Evolutionary conservation across 2,888 invertebrate species (phyloP), one percentile per base, ranked within the genome.

Genomic region (Palloptera scutellata): DNA sequence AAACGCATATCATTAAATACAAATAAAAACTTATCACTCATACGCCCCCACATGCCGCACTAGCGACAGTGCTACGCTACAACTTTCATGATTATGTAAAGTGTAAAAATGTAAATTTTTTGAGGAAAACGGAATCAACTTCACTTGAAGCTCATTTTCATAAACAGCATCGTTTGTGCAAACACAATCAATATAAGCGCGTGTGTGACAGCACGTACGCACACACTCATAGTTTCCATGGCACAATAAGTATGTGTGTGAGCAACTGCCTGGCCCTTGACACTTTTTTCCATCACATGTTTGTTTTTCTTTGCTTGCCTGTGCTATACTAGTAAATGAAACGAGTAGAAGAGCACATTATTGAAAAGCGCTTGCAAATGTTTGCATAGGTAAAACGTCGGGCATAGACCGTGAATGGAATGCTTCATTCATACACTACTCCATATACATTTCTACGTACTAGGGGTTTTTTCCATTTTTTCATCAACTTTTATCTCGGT

Each of bases 281-380:
- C 66, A 69, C 72, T 66, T 74, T 73, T 67, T 79, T 72, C 75
- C 79, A 75, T 78, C 77, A 70, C 72, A 42, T 59, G 79, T 77
- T 74, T 61, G 67, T 70, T 64, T 61, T 55, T 67, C 54, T 57
- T 67, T 62, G 54, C 43, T n/a, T 61, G 60, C 53, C 61, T 53
- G 59, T 55, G 58, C 73, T 62, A 70, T 78, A 76, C 76, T 74
- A 69, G 76, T 78, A 69, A 30, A 30, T 30, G 30, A 30, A 30
- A 30, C 30, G 30, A 30, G 30, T 30, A 30, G 30, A 2, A 30
- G 6, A 30, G 30, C 30, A 30, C 6, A 30, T 30, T 30, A 30
- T 30, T 30, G 30, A 30, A 30, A 30, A 30, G 6, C 30, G 30
- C 30, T 30, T 57, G 73, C 63, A 70, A 70, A 71, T 72, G 72